Conservation (phyloP, 2,113 vertebrate genomes). For the Hoplias malabaricus region DNA sequence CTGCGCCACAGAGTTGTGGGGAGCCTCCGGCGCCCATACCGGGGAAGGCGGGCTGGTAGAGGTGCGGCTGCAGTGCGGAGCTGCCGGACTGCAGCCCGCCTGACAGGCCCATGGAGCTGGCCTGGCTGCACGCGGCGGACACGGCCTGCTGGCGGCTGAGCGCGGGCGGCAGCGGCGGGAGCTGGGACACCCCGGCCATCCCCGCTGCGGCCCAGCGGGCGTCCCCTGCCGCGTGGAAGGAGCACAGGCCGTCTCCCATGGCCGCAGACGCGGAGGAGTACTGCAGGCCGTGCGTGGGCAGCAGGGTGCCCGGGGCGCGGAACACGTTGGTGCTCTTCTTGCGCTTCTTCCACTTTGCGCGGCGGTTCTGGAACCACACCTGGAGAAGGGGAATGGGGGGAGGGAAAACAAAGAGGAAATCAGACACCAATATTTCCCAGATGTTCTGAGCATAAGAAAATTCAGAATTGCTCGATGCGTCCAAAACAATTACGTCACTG, state of each 20-base stretch:
- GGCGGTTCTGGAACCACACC: slow-evolving; percentile 98
- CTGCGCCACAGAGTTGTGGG: slow-evolving; percentile 92
- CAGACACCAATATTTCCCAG: too few relatives aligned
- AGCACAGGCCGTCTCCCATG: slow-evolving; percentile 96
- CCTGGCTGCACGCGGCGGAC: slow-evolving; percentile 93
- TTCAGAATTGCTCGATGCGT: too few relatives aligned
- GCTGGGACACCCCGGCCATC: slow-evolving; percentile 91
- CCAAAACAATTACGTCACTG: too few relatives aligned
- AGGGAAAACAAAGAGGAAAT: not conserved
- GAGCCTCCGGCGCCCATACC: slow-evolving; percentile 86
- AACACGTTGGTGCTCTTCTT: slow-evolving; percentile 99
- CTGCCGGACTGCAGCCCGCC: slow-evolving; percentile 94
- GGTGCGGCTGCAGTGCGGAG: slow-evolving; percentile 91
- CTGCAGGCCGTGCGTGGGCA: slow-evolving; percentile 89
- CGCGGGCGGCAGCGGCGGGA: slow-evolving; percentile 87
- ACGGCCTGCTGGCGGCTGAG: slow-evolving; percentile 90
- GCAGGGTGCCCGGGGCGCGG: slow-evolving; percentile 88
- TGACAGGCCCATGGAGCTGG: slow-evolving; percentile 93
- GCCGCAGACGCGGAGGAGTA: slow-evolving; percentile 91
- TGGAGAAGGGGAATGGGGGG: slow-evolving; percentile 50
- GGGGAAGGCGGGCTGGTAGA: slow-evolving; percentile 95
- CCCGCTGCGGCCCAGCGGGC: slow-evolving; percentile 92
- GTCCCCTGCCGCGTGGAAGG: slow-evolving; percentile 97
- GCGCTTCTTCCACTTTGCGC: slow-evolving; percentile 97
- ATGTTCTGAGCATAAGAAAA: too few relatives aligned